phyloP scores from a whole-genome alignment of 2,113 vertebrate genomes.

The Theristicus caerulescens region DNA sequence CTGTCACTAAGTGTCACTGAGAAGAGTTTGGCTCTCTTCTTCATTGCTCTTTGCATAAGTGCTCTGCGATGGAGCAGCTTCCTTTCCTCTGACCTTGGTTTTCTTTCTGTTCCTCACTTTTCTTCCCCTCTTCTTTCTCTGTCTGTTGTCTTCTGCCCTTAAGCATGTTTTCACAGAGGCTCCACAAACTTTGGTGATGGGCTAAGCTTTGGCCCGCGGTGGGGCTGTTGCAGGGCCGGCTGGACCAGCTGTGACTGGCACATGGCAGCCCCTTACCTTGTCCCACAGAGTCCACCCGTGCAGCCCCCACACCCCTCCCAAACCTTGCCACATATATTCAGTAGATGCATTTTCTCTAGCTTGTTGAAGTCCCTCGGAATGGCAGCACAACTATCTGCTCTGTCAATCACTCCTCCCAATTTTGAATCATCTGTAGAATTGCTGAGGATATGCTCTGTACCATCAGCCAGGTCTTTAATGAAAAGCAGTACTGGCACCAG shows the following conservation, averaged over 20 bases:
- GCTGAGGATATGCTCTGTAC: neutral
- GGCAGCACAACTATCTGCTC: neutral
- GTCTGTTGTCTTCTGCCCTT: neutral
- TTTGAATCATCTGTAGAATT: neutral
- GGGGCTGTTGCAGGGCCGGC: neutral
- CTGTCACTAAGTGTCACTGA: neutral
- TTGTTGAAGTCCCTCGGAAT: neutral
- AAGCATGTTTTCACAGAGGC: neutral
- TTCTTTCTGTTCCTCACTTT: neutral
- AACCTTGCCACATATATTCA: neutral
- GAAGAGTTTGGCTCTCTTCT: neutral
- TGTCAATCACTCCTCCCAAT: neutral
- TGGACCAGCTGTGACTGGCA: neutral
- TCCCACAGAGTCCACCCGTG: neutral
- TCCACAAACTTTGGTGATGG: neutral
- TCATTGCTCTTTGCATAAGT: neutral
- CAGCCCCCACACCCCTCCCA: too few relatives aligned
- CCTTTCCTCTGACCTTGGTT: neutral
- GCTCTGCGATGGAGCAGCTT: neutral
- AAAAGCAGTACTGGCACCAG: neutral
- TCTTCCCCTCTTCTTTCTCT: neutral
- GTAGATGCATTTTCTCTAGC: neutral
- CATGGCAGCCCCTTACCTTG: neutral
- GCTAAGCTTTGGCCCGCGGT: neutral
- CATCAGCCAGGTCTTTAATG: neutral